These are phyloP conservation scores for Dynastes maya DNA, from an alignment of 2,888 invertebrate genomes.

Conservation along the genomic window DNA sequence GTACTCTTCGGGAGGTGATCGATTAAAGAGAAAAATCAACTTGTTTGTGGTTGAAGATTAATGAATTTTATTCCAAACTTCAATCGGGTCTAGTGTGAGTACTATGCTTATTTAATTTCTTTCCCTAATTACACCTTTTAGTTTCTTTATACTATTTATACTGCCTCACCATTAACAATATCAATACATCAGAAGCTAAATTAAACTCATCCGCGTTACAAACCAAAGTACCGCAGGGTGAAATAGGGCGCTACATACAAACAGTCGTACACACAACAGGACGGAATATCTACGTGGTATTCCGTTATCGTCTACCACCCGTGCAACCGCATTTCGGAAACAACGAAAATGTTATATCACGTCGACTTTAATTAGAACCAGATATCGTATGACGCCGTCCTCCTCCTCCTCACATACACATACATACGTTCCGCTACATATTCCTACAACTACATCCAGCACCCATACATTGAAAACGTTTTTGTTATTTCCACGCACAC, in stretches of 20 bases:
- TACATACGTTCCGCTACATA: not conserved
- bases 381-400: conserved; percentile 20
- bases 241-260: not conserved
- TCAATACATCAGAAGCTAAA: conserved; percentile 3
- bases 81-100: no score
- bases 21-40: no score
- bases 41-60: no score
- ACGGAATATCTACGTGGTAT: conserved; percentile 19
- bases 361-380: conserved; percentile 46
- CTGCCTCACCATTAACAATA: not conserved
- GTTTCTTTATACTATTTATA: no score
- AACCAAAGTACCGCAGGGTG: conserved; percentile 17
- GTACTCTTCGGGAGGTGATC: no score
- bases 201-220: conserved; percentile 32
- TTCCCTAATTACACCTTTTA: no score
- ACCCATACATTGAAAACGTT: not conserved
- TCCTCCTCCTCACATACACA: not conserved
- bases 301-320: conserved; percentile 31
- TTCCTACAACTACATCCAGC: not conserved
- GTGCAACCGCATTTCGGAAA: conserved; percentile 19
- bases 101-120: no score
- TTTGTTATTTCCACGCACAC: conserved; percentile 30
- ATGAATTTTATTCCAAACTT: no score
- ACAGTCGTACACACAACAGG: not conserved
- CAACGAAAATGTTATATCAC: conserved; percentile 39